Conservation (phyloP, 2,113 vertebrate genomes). For the Scomber scombrus region DNA sequence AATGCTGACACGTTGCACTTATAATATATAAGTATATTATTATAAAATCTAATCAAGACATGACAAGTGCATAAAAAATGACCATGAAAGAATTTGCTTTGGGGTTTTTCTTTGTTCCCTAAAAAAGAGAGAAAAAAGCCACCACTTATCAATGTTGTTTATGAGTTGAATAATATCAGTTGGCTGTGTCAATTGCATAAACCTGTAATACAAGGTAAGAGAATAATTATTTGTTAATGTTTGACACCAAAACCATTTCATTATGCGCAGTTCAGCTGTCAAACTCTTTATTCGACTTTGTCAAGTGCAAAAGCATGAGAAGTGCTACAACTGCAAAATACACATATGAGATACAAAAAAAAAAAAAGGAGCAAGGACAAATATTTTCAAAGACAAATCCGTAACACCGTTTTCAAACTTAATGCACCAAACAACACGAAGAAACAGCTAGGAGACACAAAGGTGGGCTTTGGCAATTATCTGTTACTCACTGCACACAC, state of each 20-base stretch:
- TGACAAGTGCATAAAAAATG: slow-evolving; percentile 4
- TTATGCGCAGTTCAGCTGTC: slow-evolving; percentile 76
- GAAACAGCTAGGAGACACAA: slow-evolving; percentile 19
- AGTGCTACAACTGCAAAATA: slow-evolving; percentile 80
- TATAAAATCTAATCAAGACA: slow-evolving; percentile 12
- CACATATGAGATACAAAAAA: slow-evolving; percentile 49
- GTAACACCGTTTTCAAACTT: slow-evolving; percentile 42
- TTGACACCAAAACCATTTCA: slow-evolving; percentile 10
- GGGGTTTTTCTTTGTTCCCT: neutral
- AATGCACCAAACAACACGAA: slow-evolving; percentile 33
- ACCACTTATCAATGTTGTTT: too few relatives aligned
- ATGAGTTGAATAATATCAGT: too few relatives aligned
- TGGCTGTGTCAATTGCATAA: too few relatives aligned
- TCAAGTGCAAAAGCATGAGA: slow-evolving; percentile 87
- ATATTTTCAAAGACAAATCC: slow-evolving; percentile 23
- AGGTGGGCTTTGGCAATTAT: slow-evolving; percentile 56
- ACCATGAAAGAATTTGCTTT: neutral
- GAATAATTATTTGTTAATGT: neutral
- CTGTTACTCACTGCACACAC: slow-evolving; percentile 15
- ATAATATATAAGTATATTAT: neutral
- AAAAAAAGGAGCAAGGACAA: slow-evolving; percentile 7
- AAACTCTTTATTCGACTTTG: slow-evolving; percentile 88
- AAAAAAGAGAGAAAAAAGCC: neutral
- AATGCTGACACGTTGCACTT: slow-evolving; percentile 48
- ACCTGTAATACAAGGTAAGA: neutral